Evolutionary conservation across 1,140 invertebrate genomes (phyloP).

Genomic region (Apis florea): DNA sequence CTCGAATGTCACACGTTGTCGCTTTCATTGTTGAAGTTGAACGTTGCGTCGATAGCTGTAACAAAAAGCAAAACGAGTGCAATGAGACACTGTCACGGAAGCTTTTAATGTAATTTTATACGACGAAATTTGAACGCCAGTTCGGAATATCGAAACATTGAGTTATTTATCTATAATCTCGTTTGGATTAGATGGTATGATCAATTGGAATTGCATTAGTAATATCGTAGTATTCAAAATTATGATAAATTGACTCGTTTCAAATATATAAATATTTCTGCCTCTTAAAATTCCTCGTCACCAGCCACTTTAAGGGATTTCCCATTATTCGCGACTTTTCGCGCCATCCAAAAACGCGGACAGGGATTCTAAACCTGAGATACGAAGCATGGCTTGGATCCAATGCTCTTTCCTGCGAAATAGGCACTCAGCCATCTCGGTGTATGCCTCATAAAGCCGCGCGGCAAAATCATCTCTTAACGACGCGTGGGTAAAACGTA

Average conservation of each 20-base stretch:
- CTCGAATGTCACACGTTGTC: constrained; percentile 39
- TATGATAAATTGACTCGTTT: too few species aligned
- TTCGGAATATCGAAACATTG: neutral
- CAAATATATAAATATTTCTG: too few species aligned
- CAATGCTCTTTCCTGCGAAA: constrained; percentile 57
- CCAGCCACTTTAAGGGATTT: too few species aligned
- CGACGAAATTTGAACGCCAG: too few species aligned
- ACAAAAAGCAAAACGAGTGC: constrained; percentile 13
- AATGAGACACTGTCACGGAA: neutral
- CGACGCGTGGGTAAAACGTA: constrained; percentile 58
- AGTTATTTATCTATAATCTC: neutral
- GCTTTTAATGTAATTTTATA: neutral
- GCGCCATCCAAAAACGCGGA: neutral
- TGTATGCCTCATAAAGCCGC: constrained; percentile 62
- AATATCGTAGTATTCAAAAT: too few species aligned
- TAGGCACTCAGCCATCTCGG: constrained; percentile 55
- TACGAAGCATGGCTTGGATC: constrained; percentile 30
- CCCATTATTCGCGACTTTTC: neutral
- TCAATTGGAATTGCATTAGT: too few species aligned
- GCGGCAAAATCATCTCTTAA: constrained; percentile 58
- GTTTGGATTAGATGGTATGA: too few species aligned
- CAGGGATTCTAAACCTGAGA: constrained; percentile 3
- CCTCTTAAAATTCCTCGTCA: too few species aligned
- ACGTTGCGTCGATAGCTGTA: neutral
- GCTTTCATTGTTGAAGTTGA: constrained; percentile 29